These are phyloP conservation scores for Pteria penguin DNA, from an alignment of 2,888 invertebrate species.

Conservation along the genomic window DNA sequence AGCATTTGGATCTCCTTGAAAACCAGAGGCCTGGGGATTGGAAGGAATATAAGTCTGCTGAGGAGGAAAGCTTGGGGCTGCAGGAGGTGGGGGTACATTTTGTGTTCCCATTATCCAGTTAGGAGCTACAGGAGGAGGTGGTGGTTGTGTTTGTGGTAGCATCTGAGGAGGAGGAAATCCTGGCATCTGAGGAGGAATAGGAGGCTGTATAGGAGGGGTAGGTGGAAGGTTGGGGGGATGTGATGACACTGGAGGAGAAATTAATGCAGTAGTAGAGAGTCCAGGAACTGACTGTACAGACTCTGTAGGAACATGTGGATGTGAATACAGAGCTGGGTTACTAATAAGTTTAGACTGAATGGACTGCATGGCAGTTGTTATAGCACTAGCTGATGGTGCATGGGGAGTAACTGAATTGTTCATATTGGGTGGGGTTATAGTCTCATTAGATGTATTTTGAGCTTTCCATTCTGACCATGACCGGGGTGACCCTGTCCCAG, in stretches of 20 bases:
- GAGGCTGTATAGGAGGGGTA: conserved; percentile 30
- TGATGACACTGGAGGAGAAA: conserved; percentile 41
- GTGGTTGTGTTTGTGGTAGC: conserved; percentile 28
- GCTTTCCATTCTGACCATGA: conserved; percentile 72
- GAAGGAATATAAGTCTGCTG: conserved; percentile 13
- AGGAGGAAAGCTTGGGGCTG: conserved; percentile 11
- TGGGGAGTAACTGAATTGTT: not conserved
- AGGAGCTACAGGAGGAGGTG: conserved; percentile 25
- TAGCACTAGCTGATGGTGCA: conserved; percentile 28
- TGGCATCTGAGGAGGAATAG: conserved; percentile 23
- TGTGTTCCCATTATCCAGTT: not conserved
- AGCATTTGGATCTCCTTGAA: conserved; percentile 23
- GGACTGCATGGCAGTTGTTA: not conserved
- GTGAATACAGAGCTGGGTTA: not conserved
- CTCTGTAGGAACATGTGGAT: not conserved
- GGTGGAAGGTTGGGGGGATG: conserved; percentile 28
- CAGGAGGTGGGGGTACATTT: conserved; percentile 14
- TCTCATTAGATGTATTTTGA: conserved; percentile 29
- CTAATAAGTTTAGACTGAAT: not conserved
- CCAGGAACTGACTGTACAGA: conserved; percentile 12
- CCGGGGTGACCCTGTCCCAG: conserved; percentile 38
- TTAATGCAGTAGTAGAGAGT: conserved; percentile 31
- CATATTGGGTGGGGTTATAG: not conserved
- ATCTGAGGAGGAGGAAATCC: conserved; percentile 28
- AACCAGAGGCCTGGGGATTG: not conserved